A percentile compares a stretch with the other conserved stretches of the same genome.
Conservation (phyloP, 1,140 invertebrate species). For the Panagrolaimus sp. region DNA sequence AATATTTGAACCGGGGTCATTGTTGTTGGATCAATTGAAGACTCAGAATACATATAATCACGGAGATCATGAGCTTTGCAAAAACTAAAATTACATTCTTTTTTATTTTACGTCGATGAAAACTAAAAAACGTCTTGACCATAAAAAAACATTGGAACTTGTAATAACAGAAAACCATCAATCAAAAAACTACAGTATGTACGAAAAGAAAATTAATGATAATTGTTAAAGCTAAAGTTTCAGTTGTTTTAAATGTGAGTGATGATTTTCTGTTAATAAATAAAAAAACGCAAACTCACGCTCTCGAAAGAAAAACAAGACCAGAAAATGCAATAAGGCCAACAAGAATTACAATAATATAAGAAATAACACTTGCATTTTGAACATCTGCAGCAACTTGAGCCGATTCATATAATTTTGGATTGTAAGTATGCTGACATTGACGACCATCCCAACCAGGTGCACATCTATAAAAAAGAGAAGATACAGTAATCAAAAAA, state of each 20-base stretch:
- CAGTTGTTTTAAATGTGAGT: neutral
- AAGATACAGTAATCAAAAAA: neutral
- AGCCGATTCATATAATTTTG: slow-evolving; percentile 11
- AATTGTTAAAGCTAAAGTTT: no score
- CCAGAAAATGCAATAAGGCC: neutral
- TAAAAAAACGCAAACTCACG: neutral
- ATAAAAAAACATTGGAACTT: neutral
- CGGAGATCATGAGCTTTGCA: slow-evolving; percentile 11
- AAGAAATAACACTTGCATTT: neutral
- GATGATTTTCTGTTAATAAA: neutral
- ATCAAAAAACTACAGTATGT: neutral
- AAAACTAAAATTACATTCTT: neutral
- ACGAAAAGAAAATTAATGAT: neutral
- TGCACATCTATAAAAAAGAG: neutral
- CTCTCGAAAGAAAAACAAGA: neutral
- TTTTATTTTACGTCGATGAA: no score
- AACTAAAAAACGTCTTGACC: no score
- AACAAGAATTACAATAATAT: neutral
- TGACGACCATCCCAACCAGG: slow-evolving; percentile 9
- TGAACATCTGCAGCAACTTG: neutral
- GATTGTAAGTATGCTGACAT: slow-evolving; percentile 9
- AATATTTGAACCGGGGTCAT: slow-evolving; percentile 2
- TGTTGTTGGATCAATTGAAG: neutral
- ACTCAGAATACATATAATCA: slow-evolving; percentile 1
- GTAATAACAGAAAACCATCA: neutral